Base-by-base conservation (phyloP, 2,113 vertebrate genomes). In the Labeo rohita region DNA sequence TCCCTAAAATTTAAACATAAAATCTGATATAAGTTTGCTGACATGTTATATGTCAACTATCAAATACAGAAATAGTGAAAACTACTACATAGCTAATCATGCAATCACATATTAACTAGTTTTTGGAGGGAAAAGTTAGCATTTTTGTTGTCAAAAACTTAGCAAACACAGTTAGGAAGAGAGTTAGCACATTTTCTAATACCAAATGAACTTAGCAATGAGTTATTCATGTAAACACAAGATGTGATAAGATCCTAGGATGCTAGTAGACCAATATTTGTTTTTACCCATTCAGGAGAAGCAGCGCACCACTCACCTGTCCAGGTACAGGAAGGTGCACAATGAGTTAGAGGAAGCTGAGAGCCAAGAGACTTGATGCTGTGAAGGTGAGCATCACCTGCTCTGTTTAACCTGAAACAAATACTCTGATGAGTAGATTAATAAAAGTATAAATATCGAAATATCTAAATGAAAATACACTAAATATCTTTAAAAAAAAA, bases 281-380 rank as follows among this genome's bases (percentile, higher is more conserved):
- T n/a, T 21, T 7, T 59, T 18, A 7, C 6, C 6, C 54, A 56
- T 8, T 34, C 72, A 95, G 94, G 96, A 93, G 84, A 90, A 94
- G 50, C 84, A 91, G 84, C 91, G 93, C 87, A 95, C 88, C 59
- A 95, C 56, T 96, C 0, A 94, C 95, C 0, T 95, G 49, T 49
- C 49, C 10, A 49, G 49, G 49, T 49, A 49, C 11, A 94, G 95
- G 81, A 95, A 95, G 86, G 81, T 94, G 72, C 96, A 96, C 90
- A 95, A 96, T 61, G 94, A 96, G 85, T 90, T 96, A 83, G 95
- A 96, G 82, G 95, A 96, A 89, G 83, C 74, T 94, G 85, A 93
- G 93, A 65, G 89, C 90, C 45, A 94, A 92, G 89, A 94, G 92
- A 79, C 90, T 92, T 1, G 94, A 95, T 11, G 81, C 91, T 68